Evolutionary conservation across 2,888 invertebrate species (phyloP).

Genomic region (Lasioglossum villosulum): DNA sequence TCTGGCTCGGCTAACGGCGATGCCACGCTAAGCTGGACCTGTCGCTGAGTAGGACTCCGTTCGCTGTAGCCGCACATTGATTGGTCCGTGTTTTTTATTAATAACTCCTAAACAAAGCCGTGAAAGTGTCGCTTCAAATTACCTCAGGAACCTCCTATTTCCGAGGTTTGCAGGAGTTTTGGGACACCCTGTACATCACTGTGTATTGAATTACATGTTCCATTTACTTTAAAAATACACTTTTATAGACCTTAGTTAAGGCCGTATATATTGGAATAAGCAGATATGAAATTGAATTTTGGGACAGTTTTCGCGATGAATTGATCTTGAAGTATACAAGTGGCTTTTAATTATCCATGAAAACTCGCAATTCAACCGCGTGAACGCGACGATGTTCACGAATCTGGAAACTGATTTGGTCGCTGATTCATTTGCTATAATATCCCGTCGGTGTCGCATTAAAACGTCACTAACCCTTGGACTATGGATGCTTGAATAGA

Average conservation of each 20-base stretch:
- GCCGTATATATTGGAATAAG: neutral
- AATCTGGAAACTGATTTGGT: constrained; percentile 14
- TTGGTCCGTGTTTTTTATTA: too few species aligned
- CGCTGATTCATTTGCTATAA: constrained; percentile 12
- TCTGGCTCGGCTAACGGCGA: too few species aligned
- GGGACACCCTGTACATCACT: too few species aligned
- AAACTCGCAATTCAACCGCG: constrained; percentile 6
- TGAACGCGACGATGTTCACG: neutral
- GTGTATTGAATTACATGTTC: neutral
- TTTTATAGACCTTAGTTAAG: too few species aligned
- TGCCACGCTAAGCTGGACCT: too few species aligned
- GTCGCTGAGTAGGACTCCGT: too few species aligned
- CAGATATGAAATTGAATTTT: neutral
- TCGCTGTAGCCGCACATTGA: too few species aligned
- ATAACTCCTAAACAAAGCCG: too few species aligned
- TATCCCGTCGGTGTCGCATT: constrained; percentile 34
- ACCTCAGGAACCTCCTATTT: too few species aligned
- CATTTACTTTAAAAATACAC: neutral
- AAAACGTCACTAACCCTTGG: neutral
- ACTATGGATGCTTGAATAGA: neutral
- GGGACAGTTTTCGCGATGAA: neutral
- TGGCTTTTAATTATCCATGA: constrained; percentile 7
- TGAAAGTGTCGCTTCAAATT: too few species aligned
- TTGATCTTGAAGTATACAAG: constrained; percentile 12
- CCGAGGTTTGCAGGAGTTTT: too few species aligned